These are phyloP conservation scores for Actinemys pallida DNA, from an alignment of 2,113 vertebrate genomes.

Conservation along the genomic window DNA sequence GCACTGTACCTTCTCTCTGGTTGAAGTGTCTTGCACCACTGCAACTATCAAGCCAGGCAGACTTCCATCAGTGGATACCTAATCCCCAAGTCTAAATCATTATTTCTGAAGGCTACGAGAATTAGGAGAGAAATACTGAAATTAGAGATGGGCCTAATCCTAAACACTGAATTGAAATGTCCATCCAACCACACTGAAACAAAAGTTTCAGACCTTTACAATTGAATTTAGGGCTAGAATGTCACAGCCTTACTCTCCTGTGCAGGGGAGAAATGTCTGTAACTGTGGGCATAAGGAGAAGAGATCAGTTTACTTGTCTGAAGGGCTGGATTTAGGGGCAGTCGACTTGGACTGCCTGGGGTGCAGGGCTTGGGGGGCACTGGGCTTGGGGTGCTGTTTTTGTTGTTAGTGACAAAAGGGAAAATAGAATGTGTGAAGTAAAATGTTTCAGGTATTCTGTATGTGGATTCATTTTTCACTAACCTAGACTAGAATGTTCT, in stretches of 20 bases:
- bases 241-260: not conserved
- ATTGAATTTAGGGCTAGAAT: not conserved
- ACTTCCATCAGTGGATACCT: accelerated
- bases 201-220: not conserved
- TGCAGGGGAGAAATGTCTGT: not conserved
- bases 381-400: no score
- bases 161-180: not conserved
- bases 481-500: no score
- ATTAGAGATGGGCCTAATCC: not conserved
- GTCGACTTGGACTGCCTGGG: no score
- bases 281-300: not conserved
- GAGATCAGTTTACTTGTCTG: not conserved
- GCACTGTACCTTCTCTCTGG: not conserved
- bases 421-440: no score
- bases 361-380: no score
- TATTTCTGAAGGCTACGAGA: not conserved
- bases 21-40: not conserved
- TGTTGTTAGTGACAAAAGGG: no score
- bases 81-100: not conserved
- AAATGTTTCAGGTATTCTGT: no score
- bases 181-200: not conserved
- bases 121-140: not conserved
- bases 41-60: not conserved
- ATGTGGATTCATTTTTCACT: no score
- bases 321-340: no score